Conservation (phyloP, 2,797 vertebrate genomes). For the Onychomys leucogaster region DNA sequence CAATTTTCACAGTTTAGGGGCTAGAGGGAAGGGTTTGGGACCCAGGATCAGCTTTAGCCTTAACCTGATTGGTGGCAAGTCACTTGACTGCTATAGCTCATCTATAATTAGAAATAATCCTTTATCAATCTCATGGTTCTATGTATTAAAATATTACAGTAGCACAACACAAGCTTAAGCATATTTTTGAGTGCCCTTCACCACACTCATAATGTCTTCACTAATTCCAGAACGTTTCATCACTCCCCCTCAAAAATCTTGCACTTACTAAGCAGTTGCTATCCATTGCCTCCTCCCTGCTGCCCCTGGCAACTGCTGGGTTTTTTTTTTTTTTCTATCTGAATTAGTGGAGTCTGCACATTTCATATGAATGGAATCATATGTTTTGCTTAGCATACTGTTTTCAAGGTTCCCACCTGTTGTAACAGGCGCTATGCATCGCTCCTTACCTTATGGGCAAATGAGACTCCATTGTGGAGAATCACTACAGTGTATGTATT, state of each 20-base stretch:
- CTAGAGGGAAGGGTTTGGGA: not conserved
- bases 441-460: not conserved
- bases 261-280: not conserved
- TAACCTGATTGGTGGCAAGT: not conserved
- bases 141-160: not conserved
- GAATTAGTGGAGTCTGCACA: not conserved
- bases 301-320: not conserved
- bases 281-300: no score
- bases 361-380: not conserved
- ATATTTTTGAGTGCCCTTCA: not conserved
- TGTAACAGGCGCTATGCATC: not conserved
- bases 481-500: not conserved
- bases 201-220: not conserved
- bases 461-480: not conserved
- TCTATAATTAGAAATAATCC: not conserved
- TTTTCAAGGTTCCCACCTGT: not conserved
- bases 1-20: not conserved
- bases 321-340: not conserved
- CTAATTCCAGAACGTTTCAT: not conserved
- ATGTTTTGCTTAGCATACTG: not conserved
- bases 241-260: no score
- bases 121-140: not conserved
- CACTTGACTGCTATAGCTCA: not conserved
- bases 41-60: not conserved
- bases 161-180: not conserved